Evolutionary conservation across 2,113 vertebrate genomes (phyloP).

Genomic region (Telmatochromis brichardi): DNA sequence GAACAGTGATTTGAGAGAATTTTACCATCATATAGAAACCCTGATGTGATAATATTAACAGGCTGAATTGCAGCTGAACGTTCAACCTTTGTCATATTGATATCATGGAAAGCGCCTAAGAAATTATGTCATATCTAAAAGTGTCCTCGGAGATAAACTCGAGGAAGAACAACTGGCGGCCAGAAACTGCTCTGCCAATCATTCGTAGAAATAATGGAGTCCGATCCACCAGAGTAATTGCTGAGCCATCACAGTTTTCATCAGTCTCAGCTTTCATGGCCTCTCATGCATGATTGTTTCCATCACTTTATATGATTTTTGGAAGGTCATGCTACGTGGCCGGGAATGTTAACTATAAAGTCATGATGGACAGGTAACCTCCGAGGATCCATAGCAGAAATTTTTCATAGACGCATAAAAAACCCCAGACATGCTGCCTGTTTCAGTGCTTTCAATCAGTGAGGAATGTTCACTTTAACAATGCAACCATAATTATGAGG

Average conservation of each 20-base stretch:
- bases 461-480: neutral
- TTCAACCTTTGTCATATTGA: neutral
- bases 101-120: neutral
- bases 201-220: neutral
- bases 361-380: neutral
- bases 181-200: neutral
- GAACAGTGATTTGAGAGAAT: neutral
- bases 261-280: slow-evolving; percentile 2
- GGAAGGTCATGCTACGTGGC: neutral
- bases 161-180: neutral
- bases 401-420: neutral
- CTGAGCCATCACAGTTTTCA: neutral
- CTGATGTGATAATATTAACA: neutral
- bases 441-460: neutral
- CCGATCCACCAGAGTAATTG: neutral
- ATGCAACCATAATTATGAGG: neutral
- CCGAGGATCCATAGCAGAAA: neutral
- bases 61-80: neutral
- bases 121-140: neutral
- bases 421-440: neutral
- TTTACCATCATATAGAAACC: neutral
- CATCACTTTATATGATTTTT: neutral
- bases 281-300: neutral
- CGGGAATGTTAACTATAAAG: neutral
- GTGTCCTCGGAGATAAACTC: neutral